Conservation (phyloP, 2,113 vertebrate genomes). For the Saguinus imperator region DNA sequence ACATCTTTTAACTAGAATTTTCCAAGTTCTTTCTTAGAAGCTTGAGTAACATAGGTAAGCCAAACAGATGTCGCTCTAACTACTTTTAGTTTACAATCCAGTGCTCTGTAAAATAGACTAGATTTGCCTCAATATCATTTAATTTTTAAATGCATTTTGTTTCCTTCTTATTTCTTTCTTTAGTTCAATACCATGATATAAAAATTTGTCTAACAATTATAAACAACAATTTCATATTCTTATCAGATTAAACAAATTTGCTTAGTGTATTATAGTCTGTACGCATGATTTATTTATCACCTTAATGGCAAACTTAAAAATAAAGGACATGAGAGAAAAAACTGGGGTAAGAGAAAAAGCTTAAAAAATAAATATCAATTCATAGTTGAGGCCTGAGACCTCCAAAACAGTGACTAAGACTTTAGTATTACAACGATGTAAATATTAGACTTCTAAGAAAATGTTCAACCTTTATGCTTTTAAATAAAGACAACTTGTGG, state of each 20-base stretch:
- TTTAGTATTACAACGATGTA: not conserved
- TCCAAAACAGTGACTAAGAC: not conserved
- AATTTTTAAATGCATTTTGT: not conserved
- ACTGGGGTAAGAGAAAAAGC: accelerated
- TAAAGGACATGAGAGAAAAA: not conserved
- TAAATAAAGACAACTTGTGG: not conserved
- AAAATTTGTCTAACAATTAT: not conserved
- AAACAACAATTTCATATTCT: not conserved
- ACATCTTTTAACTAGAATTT: not conserved
- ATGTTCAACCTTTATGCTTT: not conserved
- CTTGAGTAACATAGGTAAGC: not conserved
- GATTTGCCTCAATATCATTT: not conserved
- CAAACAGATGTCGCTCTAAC: not conserved
- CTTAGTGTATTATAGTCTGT: not conserved
- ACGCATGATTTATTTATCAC: not conserved
- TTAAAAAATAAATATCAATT: not conserved
- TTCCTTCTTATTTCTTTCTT: not conserved
- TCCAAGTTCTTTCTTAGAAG: not conserved
- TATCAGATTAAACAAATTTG: not conserved
- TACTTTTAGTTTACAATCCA: not conserved
- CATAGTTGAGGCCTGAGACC: not conserved
- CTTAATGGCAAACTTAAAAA: not conserved
- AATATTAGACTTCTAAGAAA: not conserved
- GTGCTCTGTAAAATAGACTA: not conserved
- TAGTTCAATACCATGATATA: not conserved